Percentiles rank a stretch among this genome's conserved stretches.
Conservation (phyloP, 2,888 invertebrate species). For the Stenodera caucasica region DNA sequence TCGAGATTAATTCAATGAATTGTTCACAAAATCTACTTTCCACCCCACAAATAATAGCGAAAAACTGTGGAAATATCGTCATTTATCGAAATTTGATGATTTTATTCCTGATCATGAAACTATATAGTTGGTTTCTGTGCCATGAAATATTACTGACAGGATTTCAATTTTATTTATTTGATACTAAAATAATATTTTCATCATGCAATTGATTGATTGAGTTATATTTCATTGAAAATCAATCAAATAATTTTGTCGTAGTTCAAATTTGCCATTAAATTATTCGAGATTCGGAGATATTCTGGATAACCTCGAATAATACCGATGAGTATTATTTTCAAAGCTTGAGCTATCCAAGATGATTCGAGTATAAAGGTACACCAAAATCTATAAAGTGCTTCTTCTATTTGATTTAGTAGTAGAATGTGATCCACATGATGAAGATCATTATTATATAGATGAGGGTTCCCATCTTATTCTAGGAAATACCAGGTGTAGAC, state of each 20-base stretch:
- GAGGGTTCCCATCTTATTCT: not conserved
- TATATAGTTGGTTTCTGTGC: not conserved
- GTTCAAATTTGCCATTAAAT: too few relatives aligned
- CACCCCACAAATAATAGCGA: too few relatives aligned
- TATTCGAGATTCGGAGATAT: too few relatives aligned
- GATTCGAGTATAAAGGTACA: not conserved
- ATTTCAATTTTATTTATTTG: not conserved
- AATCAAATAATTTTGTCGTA: too few relatives aligned
- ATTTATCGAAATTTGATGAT: not conserved
- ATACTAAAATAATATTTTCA: too few relatives aligned
- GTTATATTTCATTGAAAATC: too few relatives aligned
- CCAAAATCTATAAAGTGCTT: not conserved
- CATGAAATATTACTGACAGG: not conserved
- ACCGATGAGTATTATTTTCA: not conserved
- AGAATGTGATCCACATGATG: slow-evolving; percentile 4
- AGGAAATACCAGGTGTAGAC: not conserved
- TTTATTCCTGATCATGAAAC: not conserved
- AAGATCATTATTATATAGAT: not conserved
- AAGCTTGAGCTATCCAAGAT: not conserved
- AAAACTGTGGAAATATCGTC: too few relatives aligned
- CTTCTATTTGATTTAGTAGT: not conserved
- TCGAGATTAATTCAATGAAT: too few relatives aligned
- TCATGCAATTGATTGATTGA: too few relatives aligned
- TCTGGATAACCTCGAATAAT: not conserved
- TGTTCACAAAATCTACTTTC: too few relatives aligned